Evolutionary conservation across 2,888 invertebrate genomes (phyloP), one percentile per base, ranked within the genome.

Genomic region (Platycheirus albimanus): DNA sequence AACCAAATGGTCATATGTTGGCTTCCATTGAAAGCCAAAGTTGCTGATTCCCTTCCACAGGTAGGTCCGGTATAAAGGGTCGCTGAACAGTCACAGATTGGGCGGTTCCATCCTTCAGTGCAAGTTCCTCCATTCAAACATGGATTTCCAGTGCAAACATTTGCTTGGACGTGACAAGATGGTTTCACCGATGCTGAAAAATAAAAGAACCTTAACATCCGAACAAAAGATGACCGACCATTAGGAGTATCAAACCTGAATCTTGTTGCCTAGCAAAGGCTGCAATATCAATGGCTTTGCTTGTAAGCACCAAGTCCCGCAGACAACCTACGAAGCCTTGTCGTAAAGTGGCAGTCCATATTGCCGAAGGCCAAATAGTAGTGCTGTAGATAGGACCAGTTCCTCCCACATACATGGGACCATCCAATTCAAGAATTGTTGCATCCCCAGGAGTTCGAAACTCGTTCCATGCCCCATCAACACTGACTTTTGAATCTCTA

Each of bases 271-370:
- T 93, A 1, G 98, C 97, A 89, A 95, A 96, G 24, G 95, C 95
- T 3, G 97, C 96, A 78, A 99, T 93, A 89, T 98, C 98, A 80
- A 98, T 94, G 0, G 96, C 94, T 87, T 96, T 95, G 54, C 96
- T 96, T 89, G 98, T 97, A 88, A 98, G 92, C 85, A 95, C 94
- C 87, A 99, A 92, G 89, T 98, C 98, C 85, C 97, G 93, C 88
- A 99, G 93, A 90, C 98, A 99, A 1, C 98, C 99, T 6, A 98
- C 98, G 89, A 96, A 99, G 19, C 98, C 98, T 87, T 96, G 95
- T 74, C 96, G 93, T 66, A 98, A 91, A 6, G 96, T 95, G 0
- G 96, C 97, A 0, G 97, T 96, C 98, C 98, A 98, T 77, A 99
- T 92, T 15, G 96, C 96, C 1, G 96, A 93, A 0, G 98, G 97